A percentile compares a stretch with the other conserved stretches of the same genome.
Conservation (phyloP, 2,113 vertebrate genomes). For the Chionis minor region DNA sequence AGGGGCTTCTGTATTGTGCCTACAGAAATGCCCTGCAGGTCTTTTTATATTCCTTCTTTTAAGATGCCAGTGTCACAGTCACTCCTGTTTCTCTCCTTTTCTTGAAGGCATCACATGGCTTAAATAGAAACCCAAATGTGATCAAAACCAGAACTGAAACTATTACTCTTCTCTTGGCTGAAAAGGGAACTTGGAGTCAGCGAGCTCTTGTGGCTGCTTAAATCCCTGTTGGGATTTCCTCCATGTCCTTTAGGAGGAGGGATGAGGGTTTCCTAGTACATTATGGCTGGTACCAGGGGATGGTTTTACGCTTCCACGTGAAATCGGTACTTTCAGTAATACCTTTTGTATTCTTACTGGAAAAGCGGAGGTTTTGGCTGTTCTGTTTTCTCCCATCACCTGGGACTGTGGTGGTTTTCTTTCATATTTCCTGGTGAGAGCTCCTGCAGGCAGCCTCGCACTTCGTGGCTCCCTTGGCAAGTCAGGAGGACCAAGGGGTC, state of each 20-base stretch:
- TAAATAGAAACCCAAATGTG: background rate
- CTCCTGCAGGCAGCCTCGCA: background rate
- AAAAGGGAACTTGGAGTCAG: background rate
- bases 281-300: background rate
- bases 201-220: background rate
- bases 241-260: background rate
- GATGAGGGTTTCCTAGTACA: background rate
- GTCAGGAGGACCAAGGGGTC: background rate
- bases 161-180: background rate
- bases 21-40: constrained; percentile 38
- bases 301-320: background rate
- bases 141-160: background rate
- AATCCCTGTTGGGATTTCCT: background rate
- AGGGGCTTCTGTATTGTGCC: constrained; percentile 38
- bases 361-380: background rate
- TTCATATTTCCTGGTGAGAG: fast-evolving
- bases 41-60: background rate
- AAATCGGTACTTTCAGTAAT: background rate
- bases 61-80: background rate
- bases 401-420: background rate
- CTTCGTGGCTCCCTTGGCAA: fast-evolving
- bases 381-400: background rate
- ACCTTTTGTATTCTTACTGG: background rate
- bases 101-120: background rate
- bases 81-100: background rate